Evolutionary conservation across 2,797 vertebrate species (phyloP), one percentile per base, ranked within the genome.

Genomic region (Pseudochirops corinnae): DNA sequence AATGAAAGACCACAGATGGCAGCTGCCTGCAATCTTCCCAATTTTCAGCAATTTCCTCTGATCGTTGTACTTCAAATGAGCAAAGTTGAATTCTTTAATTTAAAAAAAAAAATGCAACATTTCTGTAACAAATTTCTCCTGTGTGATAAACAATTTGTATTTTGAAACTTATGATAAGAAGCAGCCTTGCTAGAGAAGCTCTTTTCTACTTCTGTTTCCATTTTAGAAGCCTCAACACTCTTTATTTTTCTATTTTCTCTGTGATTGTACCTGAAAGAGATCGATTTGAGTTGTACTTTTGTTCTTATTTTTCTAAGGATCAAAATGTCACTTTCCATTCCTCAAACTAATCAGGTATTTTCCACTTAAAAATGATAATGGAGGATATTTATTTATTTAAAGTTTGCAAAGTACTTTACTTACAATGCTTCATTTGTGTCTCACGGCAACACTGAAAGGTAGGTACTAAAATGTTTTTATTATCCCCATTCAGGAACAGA

Each of bases 41-140:
- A 52, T 95, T 95, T 96, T 90, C 93, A 96, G 0, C 96, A 90
- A 97, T 97, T 98, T 97, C 90, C 95, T 95, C 55, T 95, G 82
- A 39, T 31, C 62, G 96, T 96, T 95, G 93, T 29, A 60, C 74
- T 95, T 94, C 60, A 96, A 91, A 96, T 93, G 60, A 93, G 12
- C 55, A 46, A 93, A 56, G 52, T 90, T n/a, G n/a, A 95, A 93
- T 93, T 95, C 58, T 39, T 93, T 95, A 91, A 93, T 11, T 93
- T 55, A 52, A 52, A 52, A 52, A n/a, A n/a, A 74, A 94, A 74
- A 94, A 93, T 82, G 56, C 10, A 82, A 56, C 74, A 56, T 5
- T 96, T 95, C 55, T 91, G 31, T 29, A 93, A 92, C 74, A 96
- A 93, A 95, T 57, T 53, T 9, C 33, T 26, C 2, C 60, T 56